Evolutionary conservation across 2,888 invertebrate genomes (phyloP), one percentile per base, ranked within the genome.

Genomic region (Ochropacha duplaris): DNA sequence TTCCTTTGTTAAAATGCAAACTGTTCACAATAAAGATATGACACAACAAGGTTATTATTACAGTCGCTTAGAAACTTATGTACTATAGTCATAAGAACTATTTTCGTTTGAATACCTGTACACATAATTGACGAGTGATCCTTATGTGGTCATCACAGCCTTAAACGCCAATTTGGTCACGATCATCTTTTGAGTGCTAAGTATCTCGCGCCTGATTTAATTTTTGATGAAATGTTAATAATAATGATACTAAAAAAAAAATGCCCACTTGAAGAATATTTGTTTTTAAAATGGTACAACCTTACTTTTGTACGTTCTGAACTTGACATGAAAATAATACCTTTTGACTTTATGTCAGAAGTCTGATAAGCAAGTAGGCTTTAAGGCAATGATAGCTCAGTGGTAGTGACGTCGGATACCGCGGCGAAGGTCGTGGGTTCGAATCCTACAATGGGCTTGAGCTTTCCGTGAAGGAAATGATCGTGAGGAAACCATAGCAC

Each of bases 81-180:
- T 31, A 8, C 8, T 8, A 1, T 0, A 1, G 0, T 8, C 4
- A 19, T 44, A 44, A 5, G 16, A 9, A 2, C 19, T 16, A 44
- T 1, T 44, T 44, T 19, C 1, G 8, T 16, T 44, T 44, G 39
- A 44, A 9, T 44, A n/a, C 6, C 5, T 1, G 36, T 36, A n/a
- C 6, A 14, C 4, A 36, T 44, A 19, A n/a, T 44, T 44, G 39
- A 6, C 16, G 8, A 9, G 6, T 44, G 19, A 9, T 5, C 36
- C n/a, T 4, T 16, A 44, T 44, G 39, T 52, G 51, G 34, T 19
- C 26, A 50, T 16, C 31, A 22, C 66, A 71, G 67, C 73, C 73
- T 73, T 65, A 67, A n/a, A 22, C 58, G 71, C 68, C 70, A 71
- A 57, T 65, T 16, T 22, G 54, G 49, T 71, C 73, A 71, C 73